Conservation (phyloP, 2,797 vertebrate species). For the Catharus ustulatus region DNA sequence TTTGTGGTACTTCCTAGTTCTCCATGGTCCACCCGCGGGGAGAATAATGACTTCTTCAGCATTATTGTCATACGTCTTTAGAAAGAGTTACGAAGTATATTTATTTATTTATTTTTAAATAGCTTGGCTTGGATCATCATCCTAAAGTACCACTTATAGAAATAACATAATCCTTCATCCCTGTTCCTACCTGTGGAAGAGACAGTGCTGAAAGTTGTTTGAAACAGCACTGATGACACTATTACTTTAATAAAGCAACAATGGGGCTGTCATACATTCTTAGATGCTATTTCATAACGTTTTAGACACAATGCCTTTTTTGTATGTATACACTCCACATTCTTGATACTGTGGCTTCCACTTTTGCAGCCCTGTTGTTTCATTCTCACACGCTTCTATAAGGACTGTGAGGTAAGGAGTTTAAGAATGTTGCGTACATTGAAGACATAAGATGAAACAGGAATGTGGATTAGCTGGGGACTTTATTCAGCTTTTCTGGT, state of each 20-base stretch:
- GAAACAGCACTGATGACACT: background rate
- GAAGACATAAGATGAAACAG: background rate
- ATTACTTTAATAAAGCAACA: background rate
- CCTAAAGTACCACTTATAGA: background rate
- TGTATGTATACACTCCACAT: background rate
- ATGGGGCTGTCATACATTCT: background rate
- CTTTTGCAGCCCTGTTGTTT: background rate
- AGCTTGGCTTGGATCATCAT: background rate
- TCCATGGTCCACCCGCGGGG: background rate
- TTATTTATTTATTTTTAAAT: too few species aligned
- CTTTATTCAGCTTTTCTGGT: background rate
- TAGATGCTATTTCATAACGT: background rate
- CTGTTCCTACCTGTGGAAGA: background rate
- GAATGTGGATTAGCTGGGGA: background rate
- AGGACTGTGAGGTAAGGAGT: background rate
- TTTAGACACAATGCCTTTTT: background rate
- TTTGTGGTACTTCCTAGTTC: background rate
- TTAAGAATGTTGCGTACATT: background rate
- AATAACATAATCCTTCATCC: background rate
- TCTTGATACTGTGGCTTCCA: background rate
- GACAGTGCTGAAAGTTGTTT: background rate
- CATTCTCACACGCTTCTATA: accelerated
- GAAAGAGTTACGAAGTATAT: background rate
- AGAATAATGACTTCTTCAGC: background rate
- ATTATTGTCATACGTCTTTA: background rate